phyloP scores from a whole-genome alignment of 2,888 invertebrate genomes.

The Micropterix aruncella region DNA sequence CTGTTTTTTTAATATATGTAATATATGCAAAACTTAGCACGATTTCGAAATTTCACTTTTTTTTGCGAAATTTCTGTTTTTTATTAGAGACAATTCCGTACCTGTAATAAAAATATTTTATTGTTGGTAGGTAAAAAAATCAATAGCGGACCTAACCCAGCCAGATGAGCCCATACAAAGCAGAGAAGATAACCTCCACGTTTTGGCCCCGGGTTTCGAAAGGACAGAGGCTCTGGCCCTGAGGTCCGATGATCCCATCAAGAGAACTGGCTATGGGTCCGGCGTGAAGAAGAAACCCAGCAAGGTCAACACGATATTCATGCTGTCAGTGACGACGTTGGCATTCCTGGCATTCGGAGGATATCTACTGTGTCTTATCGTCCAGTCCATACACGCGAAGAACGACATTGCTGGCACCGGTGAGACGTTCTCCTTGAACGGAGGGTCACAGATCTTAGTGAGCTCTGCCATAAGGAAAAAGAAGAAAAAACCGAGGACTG shows the following conservation, averaged over 20 bases:
- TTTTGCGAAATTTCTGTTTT: too few species aligned
- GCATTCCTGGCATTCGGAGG: slow-evolving; percentile 78
- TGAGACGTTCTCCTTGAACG: slow-evolving; percentile 16
- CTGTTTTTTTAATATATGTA: too few species aligned
- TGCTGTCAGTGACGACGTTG: slow-evolving; percentile 61
- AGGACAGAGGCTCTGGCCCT: neutral
- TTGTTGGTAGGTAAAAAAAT: slow-evolving; percentile 21
- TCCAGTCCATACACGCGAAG: slow-evolving; percentile 54
- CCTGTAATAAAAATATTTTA: too few species aligned
- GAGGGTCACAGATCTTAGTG: slow-evolving; percentile 8
- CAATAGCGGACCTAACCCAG: slow-evolving; percentile 21
- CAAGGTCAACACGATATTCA: slow-evolving; percentile 61
- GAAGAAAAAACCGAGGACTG: slow-evolving; percentile 16
- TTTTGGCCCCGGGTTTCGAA: too few species aligned
- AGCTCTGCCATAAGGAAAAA: slow-evolving; percentile 3
- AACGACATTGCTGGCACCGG: slow-evolving; percentile 15
- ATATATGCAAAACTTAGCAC: too few species aligned
- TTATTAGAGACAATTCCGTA: too few species aligned
- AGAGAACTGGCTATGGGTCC: slow-evolving; percentile 23
- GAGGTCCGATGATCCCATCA: neutral
- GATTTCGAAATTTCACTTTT: too few species aligned
- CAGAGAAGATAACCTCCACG: too few species aligned
- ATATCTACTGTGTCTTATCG: slow-evolving; percentile 63
- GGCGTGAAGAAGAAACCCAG: slow-evolving; percentile 32
- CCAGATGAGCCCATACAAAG: slow-evolving; percentile 3